Evolutionary conservation across 2,113 vertebrate genomes (phyloP), one percentile per base, ranked within the genome.

Genomic region (Coracopsis vasa): DNA sequence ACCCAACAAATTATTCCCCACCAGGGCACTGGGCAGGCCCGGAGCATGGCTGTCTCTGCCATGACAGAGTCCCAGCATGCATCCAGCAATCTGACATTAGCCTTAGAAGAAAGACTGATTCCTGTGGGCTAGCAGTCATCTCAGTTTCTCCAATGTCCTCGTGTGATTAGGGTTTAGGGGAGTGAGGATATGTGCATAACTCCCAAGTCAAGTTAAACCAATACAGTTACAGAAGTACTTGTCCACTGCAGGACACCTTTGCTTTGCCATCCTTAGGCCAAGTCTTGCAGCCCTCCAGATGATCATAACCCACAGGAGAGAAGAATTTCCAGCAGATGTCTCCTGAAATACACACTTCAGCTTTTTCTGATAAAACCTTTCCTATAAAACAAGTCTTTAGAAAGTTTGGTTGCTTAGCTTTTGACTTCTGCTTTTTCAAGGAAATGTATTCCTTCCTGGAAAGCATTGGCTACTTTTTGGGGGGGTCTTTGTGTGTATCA

Each of bases 171-270:
- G 5, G 6, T n/a, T 62, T 28, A 48, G 13, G 31, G 67, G 66
- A 54, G 17, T 0, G 4, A 75, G 41, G 35, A 7, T 14, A 24
- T 0, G 16, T 47, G 27, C 10, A 1, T 44, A 53, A 70, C 51
- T 71, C 70, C 70, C 50, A 56, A 65, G 31, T 48, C 53, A 60
- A 54, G 37, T 35, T 62, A 28, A 82, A 77, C 23, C 0, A 0
- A 29, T 33, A 6, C 7, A 41, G 20, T 60, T 54, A 24, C n/a
- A 77, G 17, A 53, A 51, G 23, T 39, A 19, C 19, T 61, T 77
- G 28, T 58, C 28, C 33, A 16, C 7, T 14, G 78, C 3, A 0
- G 45, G 13, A 44, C n/a, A 21, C 10, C 31, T 90, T 73, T 58
- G 19, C 10, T 79, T 86, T 54, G 11, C 39, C 27, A 24, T 50